Base-by-base conservation (phyloP, 2,888 invertebrate species). In the Aricia artaxerxes region DNA sequence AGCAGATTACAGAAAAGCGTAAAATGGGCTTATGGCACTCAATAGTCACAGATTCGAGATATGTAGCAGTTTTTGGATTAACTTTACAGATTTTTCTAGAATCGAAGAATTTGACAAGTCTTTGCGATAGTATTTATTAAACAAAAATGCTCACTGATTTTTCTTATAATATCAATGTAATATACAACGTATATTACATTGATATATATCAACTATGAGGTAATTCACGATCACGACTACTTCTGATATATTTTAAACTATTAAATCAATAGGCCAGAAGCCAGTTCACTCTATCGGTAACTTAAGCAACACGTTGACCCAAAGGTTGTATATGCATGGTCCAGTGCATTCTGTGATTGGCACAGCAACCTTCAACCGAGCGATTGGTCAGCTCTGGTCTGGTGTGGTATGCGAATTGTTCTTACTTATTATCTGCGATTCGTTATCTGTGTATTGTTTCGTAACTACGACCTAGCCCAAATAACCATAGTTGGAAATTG, bases 311-410 rank as follows among this genome's bases (percentile, higher is more conserved):
- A 73, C 44, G 4, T 73, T n/a, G 75, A 31, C 24, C 31, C 53
- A 75, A 75, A 75, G 75, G 75, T 75, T 75, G 44, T n/a, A n/a
- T 49, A 75, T 44, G 13, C 76, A 76, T 53, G 76, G 76, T 35
- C 35, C 76, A 76, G 76, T 57, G 76, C 35, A 35, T 76, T 11
- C 24, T 35, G 53, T 76, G 57, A 76, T 40, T 73, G 57, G 73
- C 69, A 80, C 83, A 80, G 81, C 83, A 90, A 86, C 91, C 91
- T 91, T 91, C 91, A 88, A 86, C 86, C 81, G 77, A 84, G 87
- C 84, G 85, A 89, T 84, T 84, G 88, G 87, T 85, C 85, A 84
- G 84, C 82, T 83, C 81, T 83, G 84, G 83, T 83, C 81, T 83
- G 84, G 83, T 83, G 80, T 82, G 88, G 89, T 88, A 91, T 91